Evolutionary conservation across 2,888 invertebrate species (phyloP).

Genomic region (Andricus quercusramuli): DNA sequence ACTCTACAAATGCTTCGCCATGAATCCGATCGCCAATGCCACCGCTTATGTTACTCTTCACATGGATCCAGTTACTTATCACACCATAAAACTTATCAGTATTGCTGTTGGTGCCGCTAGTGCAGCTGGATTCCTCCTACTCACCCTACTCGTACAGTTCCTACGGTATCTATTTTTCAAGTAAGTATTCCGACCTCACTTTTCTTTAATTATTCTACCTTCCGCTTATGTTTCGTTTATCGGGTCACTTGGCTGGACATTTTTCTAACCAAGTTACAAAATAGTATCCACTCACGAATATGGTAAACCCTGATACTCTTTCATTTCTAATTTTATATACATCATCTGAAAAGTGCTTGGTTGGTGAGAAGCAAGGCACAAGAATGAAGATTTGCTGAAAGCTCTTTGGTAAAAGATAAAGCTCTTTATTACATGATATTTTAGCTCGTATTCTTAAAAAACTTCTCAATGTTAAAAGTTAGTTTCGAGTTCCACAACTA

Average conservation of each 20-base stretch:
- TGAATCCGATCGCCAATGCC: conserved; percentile 90
- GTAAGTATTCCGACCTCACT: conserved; percentile 79
- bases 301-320: neutral
- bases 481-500: neutral
- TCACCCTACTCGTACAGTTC: conserved; percentile 90
- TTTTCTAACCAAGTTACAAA: neutral
- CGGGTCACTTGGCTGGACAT: neutral
- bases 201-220: neutral
- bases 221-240: neutral
- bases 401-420: neutral
- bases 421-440: neutral
- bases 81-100: conserved; percentile 91
- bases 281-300: too few species aligned
- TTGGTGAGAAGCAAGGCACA: neutral
- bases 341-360: neutral
- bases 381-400: conserved; percentile 1
- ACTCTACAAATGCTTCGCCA: conserved; percentile 90
- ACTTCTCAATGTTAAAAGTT: neutral
- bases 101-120: conserved; percentile 89
- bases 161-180: conserved; percentile 85
- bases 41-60: conserved; percentile 88
- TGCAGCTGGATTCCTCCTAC: conserved; percentile 88
- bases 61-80: conserved; percentile 92
- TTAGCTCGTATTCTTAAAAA: neutral
- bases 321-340: neutral